These are phyloP conservation scores for Lichenostomus cassidix DNA, from an alignment of 2,113 vertebrate species.

Conservation along the genomic window DNA sequence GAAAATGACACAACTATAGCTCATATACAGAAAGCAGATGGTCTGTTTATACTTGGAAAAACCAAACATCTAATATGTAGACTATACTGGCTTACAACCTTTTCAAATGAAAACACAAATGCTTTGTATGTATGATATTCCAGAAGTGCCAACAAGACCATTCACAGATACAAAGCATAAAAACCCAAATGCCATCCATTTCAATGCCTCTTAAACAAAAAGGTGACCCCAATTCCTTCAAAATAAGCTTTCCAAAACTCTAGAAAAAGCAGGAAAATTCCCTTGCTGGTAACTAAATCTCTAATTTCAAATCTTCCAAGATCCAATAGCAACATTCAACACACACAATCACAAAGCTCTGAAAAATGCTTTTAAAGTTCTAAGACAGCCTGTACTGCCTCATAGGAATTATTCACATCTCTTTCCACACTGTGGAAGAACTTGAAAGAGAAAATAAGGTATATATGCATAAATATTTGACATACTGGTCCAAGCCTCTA, in stretches of 20 bases:
- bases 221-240: conserved; percentile 5
- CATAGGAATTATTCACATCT: conserved; percentile 29
- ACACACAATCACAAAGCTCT: conserved; percentile 14
- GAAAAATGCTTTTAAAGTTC: conserved; percentile 48
- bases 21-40: neutral
- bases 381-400: conserved; percentile 7
- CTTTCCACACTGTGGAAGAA: neutral
- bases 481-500: conserved; percentile 18
- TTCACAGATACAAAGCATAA: neutral
- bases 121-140: neutral
- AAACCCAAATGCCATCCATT: neutral
- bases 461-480: conserved; percentile 52
- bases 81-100: neutral
- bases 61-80: neutral
- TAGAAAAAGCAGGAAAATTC: conserved; percentile 1
- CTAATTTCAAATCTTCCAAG: conserved; percentile 35
- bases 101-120: conserved; percentile 14
- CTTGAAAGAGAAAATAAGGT: conserved; percentile 43
- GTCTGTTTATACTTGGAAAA: neutral
- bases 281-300: conserved; percentile 6
- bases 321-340: conserved; percentile 39
- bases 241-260: conserved; percentile 20
- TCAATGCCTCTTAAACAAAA: neutral
- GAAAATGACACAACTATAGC: neutral
- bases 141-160: neutral